Base-by-base conservation (phyloP, 2,797 vertebrate species). In the Acipenser transmontanus region DNA sequence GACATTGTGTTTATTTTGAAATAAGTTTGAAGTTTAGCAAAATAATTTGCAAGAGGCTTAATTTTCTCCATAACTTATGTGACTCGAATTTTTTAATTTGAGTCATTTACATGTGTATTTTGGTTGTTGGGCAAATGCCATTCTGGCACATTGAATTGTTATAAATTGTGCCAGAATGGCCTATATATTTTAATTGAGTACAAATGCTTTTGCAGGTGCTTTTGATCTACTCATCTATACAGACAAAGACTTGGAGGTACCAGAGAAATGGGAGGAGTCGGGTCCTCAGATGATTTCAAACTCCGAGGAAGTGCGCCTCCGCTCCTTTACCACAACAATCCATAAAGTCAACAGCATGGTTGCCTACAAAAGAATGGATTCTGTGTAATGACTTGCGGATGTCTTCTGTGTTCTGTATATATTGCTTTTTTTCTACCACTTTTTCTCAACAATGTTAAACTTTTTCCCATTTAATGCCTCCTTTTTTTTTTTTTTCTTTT, bases 151-250 rank as follows among this genome's bases (percentile, higher is more conserved):
- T 34, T 34, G 34, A 34, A 34, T 34, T 34, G 34, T 34, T 34
- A 34, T 34, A 34, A 34, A 34, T 34, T 34, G 34, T 34, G 34
- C 34, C 34, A 34, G 34, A 34, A 34, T 65, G 51, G 9, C 8
- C 47, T 14, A 14, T n/a, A 49, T 51, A 49, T 51, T 65, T 65
- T 13, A 49, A 13, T 34, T 34, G 34, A 34, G 34, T 34, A 34
- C 34, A 34, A 34, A 34, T 34, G 34, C 13, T 72, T 0, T 63
- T 68, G 34, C 76, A 99, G 97, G 97, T 88, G 91, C 95, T 0
- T 99, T 99, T 70, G 96, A 99, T 82, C 90, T 99, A 59, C 91
- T 98, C 64, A 90, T 99, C 72, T 98, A 98, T 78, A 99, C 97
- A 0, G 95, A 98, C 78, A 98, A 98, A 82, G 93, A 98, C 61